Evolutionary conservation across 2,113 vertebrate species (phyloP).

Genomic region (Corapipo altera): DNA sequence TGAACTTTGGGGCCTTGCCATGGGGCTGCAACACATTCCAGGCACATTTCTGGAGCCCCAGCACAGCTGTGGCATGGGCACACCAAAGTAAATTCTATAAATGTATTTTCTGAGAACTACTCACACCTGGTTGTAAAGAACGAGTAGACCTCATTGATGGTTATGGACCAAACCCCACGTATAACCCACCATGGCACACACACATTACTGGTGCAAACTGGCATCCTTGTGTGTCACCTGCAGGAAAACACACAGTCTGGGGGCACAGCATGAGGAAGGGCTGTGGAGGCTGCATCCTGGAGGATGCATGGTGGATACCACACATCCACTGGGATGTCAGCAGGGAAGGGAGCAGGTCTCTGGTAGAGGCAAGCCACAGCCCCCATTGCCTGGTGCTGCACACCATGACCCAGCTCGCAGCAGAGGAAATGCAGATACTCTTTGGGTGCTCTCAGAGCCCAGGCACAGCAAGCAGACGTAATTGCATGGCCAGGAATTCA

Average conservation of each 20-base stretch:
- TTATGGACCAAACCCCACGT: background rate
- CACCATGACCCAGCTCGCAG: background rate
- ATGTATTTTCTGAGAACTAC: background rate
- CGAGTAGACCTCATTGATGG: fast-evolving
- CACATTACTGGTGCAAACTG: background rate
- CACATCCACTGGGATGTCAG: background rate
- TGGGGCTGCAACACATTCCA: background rate
- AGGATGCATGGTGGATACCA: background rate
- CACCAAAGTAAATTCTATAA: background rate
- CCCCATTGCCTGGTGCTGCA: background rate
- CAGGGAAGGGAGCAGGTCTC: background rate
- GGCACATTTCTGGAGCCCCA: background rate
- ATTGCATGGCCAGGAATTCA: background rate
- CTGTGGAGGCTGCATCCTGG: background rate
- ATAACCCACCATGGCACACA: background rate
- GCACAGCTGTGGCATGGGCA: background rate
- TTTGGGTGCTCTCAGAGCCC: background rate
- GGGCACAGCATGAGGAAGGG: background rate
- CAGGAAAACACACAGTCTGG: background rate
- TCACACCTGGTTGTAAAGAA: background rate
- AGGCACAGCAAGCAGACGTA: background rate
- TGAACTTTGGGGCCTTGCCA: background rate
- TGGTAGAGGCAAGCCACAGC: background rate
- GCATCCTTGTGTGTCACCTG: background rate
- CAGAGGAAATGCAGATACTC: background rate